Evolutionary conservation across 53 echinoderm and acorn worm species (phyloP).

Genomic region (Astropecten irregularis): DNA sequence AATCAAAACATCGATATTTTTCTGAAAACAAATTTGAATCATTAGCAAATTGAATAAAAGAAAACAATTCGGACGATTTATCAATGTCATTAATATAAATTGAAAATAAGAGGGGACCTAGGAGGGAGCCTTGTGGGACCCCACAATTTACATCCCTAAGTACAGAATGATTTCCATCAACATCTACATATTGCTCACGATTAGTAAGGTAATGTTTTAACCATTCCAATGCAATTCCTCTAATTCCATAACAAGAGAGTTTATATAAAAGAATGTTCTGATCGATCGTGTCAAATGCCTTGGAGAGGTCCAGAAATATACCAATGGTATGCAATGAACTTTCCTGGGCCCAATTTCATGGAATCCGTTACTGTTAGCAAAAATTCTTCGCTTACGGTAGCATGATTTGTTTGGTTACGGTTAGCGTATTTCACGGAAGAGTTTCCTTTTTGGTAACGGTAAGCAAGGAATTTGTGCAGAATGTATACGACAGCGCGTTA

Average conservation of each 20-base stretch:
- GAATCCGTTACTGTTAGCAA: too few species aligned
- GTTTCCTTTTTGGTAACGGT: too few species aligned
- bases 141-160: neutral
- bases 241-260: neutral
- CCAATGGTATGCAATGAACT: slow-evolving; percentile 19
- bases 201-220: neutral
- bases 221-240: neutral
- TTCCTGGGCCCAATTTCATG: too few species aligned
- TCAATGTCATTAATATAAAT: neutral
- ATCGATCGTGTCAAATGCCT: slow-evolving; percentile 59
- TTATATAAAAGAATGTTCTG: slow-evolving; percentile 8
- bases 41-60: neutral
- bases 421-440: too few species aligned
- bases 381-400: too few species aligned
- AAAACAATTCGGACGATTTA: too few species aligned
- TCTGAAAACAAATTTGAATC: neutral
- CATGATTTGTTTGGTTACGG: too few species aligned
- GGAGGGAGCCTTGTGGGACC: neutral
- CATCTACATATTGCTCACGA: neutral
- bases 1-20: too few species aligned
- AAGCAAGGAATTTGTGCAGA: too few species aligned
- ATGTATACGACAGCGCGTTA: too few species aligned
- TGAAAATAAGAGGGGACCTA: neutral
- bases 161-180: neutral
- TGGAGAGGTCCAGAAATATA: slow-evolving; percentile 52